Base-by-base conservation (phyloP, 2,797 vertebrate species). In the Eospalax fontanierii region DNA sequence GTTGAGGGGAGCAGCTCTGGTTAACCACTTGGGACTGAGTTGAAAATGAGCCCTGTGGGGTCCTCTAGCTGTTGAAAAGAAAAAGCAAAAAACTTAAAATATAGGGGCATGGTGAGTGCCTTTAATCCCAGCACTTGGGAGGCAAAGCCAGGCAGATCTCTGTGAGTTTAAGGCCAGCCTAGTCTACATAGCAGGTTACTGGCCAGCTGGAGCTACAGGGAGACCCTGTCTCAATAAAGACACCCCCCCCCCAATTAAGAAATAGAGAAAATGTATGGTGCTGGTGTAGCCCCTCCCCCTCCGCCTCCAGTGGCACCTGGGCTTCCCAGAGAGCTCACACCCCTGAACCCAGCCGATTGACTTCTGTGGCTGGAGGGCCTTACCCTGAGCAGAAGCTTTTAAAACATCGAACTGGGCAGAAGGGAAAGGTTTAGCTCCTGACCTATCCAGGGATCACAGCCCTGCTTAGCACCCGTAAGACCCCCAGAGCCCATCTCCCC, bases 291-390 rank as follows among this genome's bases (percentile, higher is more conserved):
- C 46, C 11, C 46, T 50, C 11, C 46, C 11, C 46, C 46, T 6
- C 46, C 46, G 6, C 46, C n/a, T n/a, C n/a, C n/a, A n/a, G n/a
- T n/a, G n/a, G n/a, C n/a, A 12, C 19, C 14, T 0, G 0, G 12
- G 38, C 18, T 38, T 43, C 57, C 9, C 1, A 26, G 59, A 93
- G 66, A 81, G 33, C 30, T 11, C 18, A 28, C 18, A 30, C 66
- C 9, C 15, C 83, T 70, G 22, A n/a, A 65, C 38, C 40, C 33
- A 50, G 22, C 33, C 65, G n/a, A 28, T 50, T 75, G 12, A 4
- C 15, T 21, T 33, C 84, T 19, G 4, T 46, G 30, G 26, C 19
- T 73, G 24, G 33, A 76, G 33, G 35, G 9, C 61, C 82, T 54
- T 35, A 50, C 21, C 61, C 35, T 46, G 63, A 86, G 15, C 43